Conservation (phyloP, 2,113 vertebrate species). For the Turdus rufiventris region DNA sequence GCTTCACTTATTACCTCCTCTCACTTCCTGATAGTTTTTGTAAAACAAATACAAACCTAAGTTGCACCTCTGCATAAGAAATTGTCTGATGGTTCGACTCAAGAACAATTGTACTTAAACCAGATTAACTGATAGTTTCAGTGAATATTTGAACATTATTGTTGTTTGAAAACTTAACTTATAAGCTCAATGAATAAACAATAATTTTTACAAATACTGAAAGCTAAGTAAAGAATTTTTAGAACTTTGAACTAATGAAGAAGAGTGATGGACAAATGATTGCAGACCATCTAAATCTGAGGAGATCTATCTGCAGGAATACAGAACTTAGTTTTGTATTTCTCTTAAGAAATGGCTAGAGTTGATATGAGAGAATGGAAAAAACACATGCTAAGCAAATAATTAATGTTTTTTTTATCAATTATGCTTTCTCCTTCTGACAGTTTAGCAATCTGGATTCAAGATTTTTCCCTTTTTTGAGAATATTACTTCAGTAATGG, state of each 20-base stretch:
- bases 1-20: neutral
- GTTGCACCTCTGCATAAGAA: neutral
- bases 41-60: neutral
- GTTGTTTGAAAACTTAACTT: neutral
- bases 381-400: neutral
- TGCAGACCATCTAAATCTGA: neutral
- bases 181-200: neutral
- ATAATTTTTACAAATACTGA: neutral
- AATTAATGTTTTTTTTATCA: neutral
- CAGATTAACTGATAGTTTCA: neutral
- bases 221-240: neutral
- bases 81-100: neutral
- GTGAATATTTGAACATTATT: neutral
- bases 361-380: neutral
- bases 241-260: neutral
- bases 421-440: neutral
- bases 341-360: neutral
- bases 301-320: neutral
- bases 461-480: neutral
- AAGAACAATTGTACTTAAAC: neutral
- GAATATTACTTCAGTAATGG: neutral
- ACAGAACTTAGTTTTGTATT: neutral
- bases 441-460: neutral
- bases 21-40: neutral
- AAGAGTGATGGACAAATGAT: neutral